A percentile compares a stretch with the other conserved stretches of the same genome.
phyloP scores from a whole-genome alignment of 2,888 invertebrate species.

The Heliothis peltigera region DNA sequence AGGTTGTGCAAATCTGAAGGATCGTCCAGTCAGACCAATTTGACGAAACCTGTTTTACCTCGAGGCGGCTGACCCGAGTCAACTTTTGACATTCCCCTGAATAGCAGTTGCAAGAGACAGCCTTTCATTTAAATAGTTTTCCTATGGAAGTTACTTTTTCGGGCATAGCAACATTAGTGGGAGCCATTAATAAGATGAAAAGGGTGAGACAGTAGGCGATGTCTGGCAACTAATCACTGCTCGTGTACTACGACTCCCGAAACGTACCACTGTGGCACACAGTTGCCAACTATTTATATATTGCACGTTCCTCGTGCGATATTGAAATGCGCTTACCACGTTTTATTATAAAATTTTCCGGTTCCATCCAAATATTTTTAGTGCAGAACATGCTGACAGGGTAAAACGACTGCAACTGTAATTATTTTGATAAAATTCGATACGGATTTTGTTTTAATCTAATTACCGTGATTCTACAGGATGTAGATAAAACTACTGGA shows the following conservation, averaged over 20 bases:
- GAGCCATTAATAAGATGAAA: conserved; percentile 3
- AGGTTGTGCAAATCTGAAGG: too few species aligned
- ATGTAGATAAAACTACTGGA: too few species aligned
- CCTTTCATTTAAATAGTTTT: too few species aligned
- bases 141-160: neutral
- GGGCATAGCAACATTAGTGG: neutral
- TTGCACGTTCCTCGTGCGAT: conserved; percentile 18
- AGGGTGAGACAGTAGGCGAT: conserved; percentile 24
- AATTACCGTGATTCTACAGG: too few species aligned
- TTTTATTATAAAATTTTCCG: conserved; percentile 12
- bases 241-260: conserved; percentile 38
- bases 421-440: too few species aligned
- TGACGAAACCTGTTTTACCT: too few species aligned
- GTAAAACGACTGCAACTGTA: too few species aligned
- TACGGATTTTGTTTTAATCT: too few species aligned
- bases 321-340: conserved; percentile 17
- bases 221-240: conserved; percentile 39
- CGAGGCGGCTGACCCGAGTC: too few species aligned
- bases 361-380: neutral
- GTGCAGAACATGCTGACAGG: neutral
- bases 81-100: too few species aligned
- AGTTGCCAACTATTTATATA: conserved; percentile 50
- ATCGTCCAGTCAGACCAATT: too few species aligned
- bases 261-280: conserved; percentile 19
- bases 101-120: too few species aligned